phyloP scores from a whole-genome alignment of 2,113 vertebrate species.

The Trochalopteron elliotii region DNA sequence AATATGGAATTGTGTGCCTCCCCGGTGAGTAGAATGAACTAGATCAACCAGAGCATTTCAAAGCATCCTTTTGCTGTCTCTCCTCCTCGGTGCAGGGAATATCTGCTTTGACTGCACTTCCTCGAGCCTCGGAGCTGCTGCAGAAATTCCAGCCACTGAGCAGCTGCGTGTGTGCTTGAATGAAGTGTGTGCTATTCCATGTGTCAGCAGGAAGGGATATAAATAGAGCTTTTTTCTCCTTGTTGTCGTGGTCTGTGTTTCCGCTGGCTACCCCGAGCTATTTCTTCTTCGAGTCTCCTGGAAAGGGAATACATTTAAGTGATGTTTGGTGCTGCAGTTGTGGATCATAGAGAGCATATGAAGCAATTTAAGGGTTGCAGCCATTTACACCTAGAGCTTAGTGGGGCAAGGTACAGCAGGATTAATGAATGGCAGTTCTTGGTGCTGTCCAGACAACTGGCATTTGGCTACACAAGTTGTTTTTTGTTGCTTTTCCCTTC shows the following conservation, averaged over 20 bases:
- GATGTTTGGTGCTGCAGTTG: neutral
- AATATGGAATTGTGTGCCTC: neutral
- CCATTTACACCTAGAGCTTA: neutral
- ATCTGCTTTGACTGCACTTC: neutral
- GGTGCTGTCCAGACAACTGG: neutral
- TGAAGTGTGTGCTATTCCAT: neutral
- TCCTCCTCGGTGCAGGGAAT: neutral
- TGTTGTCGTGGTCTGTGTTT: neutral
- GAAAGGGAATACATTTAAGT: neutral
- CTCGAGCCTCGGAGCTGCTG: neutral
- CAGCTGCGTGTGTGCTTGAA: neutral
- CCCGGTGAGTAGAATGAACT: neutral
- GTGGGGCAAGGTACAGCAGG: neutral
- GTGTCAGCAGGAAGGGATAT: conserved; percentile 39
- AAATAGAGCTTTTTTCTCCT: conserved; percentile 37
- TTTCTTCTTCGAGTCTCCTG: neutral
- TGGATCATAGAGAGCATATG: neutral
- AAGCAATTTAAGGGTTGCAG: neutral
- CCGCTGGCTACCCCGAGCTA: neutral
- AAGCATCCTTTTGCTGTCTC: neutral
- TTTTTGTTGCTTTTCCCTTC: fast-evolving
- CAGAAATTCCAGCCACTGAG: conserved; percentile 19
- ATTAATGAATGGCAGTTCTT: neutral
- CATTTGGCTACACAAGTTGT: neutral
- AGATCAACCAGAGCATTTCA: neutral